Evolutionary conservation across 2,113 vertebrate species (phyloP).

Genomic region (Ceratotherium simum): DNA sequence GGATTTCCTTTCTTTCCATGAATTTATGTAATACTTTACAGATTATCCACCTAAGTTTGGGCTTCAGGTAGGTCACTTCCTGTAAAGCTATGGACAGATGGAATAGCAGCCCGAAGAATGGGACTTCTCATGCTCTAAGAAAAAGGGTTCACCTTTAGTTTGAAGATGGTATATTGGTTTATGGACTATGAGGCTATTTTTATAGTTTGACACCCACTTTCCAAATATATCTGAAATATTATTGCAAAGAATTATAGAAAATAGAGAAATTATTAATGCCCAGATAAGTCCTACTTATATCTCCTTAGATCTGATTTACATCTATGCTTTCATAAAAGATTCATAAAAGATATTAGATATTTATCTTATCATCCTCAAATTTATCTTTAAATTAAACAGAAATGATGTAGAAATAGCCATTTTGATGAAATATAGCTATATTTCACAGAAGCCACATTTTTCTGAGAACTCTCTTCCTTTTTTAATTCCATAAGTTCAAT

Average conservation of each 20-base stretch:
- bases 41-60: background rate
- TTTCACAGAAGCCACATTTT: constrained; percentile 9
- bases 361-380: background rate
- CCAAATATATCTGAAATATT: constrained; percentile 10
- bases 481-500: background rate
- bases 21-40: background rate
- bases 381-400: constrained; percentile 10
- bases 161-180: background rate
- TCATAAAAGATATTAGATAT: too few relatives aligned
- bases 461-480: rapidly evolving
- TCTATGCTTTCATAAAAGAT: background rate
- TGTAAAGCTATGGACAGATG: background rate
- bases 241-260: background rate
- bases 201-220: background rate
- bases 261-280: background rate
- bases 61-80: background rate
- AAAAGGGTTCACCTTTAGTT: background rate
- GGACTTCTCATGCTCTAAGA: background rate
- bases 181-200: background rate
- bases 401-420: background rate
- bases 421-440: background rate
- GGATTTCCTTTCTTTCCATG: background rate
- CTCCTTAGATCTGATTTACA: background rate
- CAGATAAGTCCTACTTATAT: background rate
- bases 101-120: background rate